phyloP scores from a whole-genome alignment of 1,140 invertebrate genomes.

The Trialeurodes vaporariorum region DNA sequence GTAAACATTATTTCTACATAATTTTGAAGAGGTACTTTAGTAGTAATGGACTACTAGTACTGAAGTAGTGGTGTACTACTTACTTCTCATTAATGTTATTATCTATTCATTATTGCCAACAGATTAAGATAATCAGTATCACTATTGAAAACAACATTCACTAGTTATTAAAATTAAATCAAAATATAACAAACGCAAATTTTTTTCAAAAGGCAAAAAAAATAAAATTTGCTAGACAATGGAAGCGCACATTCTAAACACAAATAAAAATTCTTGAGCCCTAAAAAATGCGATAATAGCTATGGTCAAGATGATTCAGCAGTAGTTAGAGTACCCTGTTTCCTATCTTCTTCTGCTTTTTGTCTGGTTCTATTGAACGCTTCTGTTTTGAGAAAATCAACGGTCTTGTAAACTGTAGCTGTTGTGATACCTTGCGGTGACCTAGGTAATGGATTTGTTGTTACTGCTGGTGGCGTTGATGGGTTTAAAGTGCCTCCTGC shows the following conservation, averaged over 20 bases:
- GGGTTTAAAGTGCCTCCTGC: conserved; percentile 14
- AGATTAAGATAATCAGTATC: background rate
- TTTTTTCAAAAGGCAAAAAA: background rate
- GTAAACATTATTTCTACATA: no score
- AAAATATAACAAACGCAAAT: background rate
- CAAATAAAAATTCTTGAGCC: no score
- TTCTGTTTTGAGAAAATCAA: conserved; percentile 83
- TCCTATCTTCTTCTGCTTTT: conserved; percentile 52
- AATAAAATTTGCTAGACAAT: background rate
- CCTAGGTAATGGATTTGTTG: background rate
- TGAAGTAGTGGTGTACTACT: no score
- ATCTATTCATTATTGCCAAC: background rate
- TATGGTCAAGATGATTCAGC: background rate
- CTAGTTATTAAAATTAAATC: background rate
- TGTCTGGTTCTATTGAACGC: conserved; percentile 79
- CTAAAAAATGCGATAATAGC: no score
- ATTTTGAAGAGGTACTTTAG: no score
- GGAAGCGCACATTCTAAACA: no score
- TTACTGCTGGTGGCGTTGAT: conserved; percentile 3
- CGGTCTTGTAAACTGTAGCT: conserved; percentile 68
- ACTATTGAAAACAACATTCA: background rate
- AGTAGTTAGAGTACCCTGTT: conserved; percentile 18
- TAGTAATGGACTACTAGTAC: no score
- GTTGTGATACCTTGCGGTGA: conserved; percentile 4
- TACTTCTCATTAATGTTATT: no score